Base-by-base conservation (phyloP, 2,113 vertebrate species). In the Lagopus muta region DNA sequence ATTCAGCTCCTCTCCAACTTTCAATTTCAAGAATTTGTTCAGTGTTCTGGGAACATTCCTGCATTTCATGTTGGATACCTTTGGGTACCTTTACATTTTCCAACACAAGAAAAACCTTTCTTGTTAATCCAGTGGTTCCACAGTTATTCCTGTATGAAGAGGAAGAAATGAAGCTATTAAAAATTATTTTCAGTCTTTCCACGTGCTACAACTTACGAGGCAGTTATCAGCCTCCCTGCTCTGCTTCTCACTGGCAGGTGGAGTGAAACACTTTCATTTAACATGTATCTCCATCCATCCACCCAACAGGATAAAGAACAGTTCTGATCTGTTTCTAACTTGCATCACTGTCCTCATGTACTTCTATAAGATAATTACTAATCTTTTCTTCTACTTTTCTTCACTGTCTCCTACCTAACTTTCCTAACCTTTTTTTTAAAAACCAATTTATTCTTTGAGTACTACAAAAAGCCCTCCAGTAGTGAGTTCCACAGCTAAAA, bases 121-220 rank as follows among this genome's bases (percentile, higher is more conserved):
- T 74, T 73, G 16, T 83, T 76, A 47, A 11, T 86, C 60, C 86
- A 71, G 22, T 2, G 24, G 25, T 73, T 90, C 82, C 16, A 30
- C 40, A 54, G 24, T 45, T 81, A 67, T 62, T 28, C n/a, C 21
- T 28, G 25, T 22, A 6, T 54, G 24, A 83, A 55, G 13, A 52
- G 48, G 57, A 24, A 66, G 69, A 92, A 72, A 10, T 4, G 28
- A 91, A 90, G 17, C 5, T 78, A 74, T 67, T 77, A 48, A 43
- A 86, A 88, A 70, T 66, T 54, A 54, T 57, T 94, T 86, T 88
- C 60, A 77, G n/a, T 74, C 64, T 91, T 90, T 8, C 13, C 55
- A 88, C 55, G 13, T 74, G 60, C 50, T 88, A 62, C 40, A 86
- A 13, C 13, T 8, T 30, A 92, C 57, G 15, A 81, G 81, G 55